Conservation (phyloP, 2,113 vertebrate species). For the Axis porcinus region DNA sequence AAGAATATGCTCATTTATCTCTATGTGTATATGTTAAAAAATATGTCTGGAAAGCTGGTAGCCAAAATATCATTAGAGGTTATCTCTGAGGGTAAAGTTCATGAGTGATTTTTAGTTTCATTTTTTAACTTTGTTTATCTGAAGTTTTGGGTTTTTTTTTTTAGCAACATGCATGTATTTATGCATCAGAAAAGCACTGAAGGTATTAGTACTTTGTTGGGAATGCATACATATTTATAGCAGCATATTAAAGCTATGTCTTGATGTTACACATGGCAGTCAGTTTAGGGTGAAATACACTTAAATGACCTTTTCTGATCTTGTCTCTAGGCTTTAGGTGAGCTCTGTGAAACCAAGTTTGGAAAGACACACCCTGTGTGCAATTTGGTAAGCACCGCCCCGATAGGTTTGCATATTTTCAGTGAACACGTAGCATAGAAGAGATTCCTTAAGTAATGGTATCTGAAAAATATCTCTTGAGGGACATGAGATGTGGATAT, state of each 20-base stretch:
- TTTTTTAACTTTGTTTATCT: not conserved
- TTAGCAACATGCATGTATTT: not conserved
- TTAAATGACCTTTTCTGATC: not conserved
- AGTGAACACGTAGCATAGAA: accelerated
- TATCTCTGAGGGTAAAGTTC: not conserved
- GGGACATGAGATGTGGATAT: not conserved
- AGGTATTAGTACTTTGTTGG: not conserved
- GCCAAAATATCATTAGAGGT: not conserved
- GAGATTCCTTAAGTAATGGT: not conserved
- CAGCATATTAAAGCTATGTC: not conserved
- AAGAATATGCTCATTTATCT: not conserved
- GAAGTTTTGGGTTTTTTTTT: not conserved
- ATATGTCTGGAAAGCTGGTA: not conserved
- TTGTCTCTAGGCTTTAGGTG: slow-evolving; percentile 91
- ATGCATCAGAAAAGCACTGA: not conserved
- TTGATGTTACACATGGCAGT: not conserved
- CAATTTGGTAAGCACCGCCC: slow-evolving; percentile 89
- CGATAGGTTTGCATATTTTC: accelerated
- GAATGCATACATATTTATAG: accelerated
- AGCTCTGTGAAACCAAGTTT: slow-evolving; percentile 99
- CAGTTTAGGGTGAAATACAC: not conserved
- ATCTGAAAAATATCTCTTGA: not conserved
- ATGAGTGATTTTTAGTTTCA: not conserved
- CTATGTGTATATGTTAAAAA: not conserved
- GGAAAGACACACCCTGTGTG: slow-evolving; percentile 97